Base-by-base conservation (phyloP, 2,888 invertebrate species). In the Tinea trinotella region DNA sequence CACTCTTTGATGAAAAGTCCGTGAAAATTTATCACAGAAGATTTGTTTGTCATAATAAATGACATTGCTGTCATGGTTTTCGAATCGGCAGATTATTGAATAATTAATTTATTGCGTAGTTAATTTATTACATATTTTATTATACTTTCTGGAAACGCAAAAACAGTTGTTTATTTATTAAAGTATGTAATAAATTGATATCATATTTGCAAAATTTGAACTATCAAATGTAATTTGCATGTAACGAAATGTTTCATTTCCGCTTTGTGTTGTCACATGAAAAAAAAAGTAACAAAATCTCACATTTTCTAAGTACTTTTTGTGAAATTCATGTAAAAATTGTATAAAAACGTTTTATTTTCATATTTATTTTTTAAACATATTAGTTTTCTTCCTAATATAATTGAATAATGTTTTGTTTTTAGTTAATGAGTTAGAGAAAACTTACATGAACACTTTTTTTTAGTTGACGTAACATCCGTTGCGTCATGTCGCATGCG, bases 401-500 rank as follows among this genome's bases (percentile, higher is more conserved):
- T 22, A 5, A 22, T 22, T 22, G 22, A 22, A 22, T 22, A 22
- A 22, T 7, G 22, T 22, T n/a, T n/a, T n/a, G n/a, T n/a, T n/a
- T n/a, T n/a, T n/a, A n/a, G n/a, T n/a, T n/a, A n/a, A n/a, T n/a
- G n/a, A n/a, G n/a, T n/a, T n/a, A n/a, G n/a, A n/a, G n/a, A 24
- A 24, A 7, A 9, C 24, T 24, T 9, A 9, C 12, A n/a, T 46
- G 46, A 46, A 46, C 46, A 46, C 46, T 19, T 18, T 46, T 6
- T 15, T 18, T 19, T 19, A 46, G 19, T 77, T 88, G 88, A 89
- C 89, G 89, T 88, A 88, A 88, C 70, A 75, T 86, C 83, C 85
- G 82, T 88, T 89, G 88, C 88, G 89, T 88, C 89, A 89, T 74
- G 68, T 88, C 84, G 87, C 87, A 78, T 88, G 89, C 89, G 88